phyloP scores from a whole-genome alignment of 2,113 vertebrate species.

The Aldabrachelys gigantea region DNA sequence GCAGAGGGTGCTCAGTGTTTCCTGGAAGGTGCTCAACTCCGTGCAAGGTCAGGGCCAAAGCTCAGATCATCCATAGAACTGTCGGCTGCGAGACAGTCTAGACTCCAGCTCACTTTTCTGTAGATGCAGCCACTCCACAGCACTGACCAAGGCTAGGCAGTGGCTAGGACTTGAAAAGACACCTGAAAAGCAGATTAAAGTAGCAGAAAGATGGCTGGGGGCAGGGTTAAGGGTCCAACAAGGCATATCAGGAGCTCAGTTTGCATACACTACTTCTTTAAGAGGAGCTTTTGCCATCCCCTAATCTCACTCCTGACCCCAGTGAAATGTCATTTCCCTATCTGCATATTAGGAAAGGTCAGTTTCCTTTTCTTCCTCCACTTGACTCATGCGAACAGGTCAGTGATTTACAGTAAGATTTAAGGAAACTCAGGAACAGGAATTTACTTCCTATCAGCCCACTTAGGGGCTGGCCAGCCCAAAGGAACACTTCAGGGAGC shows the following conservation, averaged over 20 bases:
- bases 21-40: not conserved
- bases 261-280: not conserved
- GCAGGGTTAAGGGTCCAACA: not conserved
- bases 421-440: not conserved
- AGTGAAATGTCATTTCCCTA: not conserved
- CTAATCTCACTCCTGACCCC: not conserved
- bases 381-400: not conserved
- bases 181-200: not conserved
- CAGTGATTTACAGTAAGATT: not conserved
- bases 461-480: not conserved
- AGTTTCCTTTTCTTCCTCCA: not conserved
- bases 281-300: not conserved
- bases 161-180: not conserved
- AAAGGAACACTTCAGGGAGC: not conserved
- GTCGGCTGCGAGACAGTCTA: not conserved
- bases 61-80: not conserved
- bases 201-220: not conserved
- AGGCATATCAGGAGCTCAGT: not conserved
- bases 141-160: not conserved
- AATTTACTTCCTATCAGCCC: not conserved
- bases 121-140: not conserved
- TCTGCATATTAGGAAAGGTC: not conserved
- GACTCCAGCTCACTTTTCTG: not conserved
- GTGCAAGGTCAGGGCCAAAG: not conserved
- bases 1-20: not conserved